Base-by-base conservation (phyloP, 2,113 vertebrate genomes). In the Alligator sinensis region DNA sequence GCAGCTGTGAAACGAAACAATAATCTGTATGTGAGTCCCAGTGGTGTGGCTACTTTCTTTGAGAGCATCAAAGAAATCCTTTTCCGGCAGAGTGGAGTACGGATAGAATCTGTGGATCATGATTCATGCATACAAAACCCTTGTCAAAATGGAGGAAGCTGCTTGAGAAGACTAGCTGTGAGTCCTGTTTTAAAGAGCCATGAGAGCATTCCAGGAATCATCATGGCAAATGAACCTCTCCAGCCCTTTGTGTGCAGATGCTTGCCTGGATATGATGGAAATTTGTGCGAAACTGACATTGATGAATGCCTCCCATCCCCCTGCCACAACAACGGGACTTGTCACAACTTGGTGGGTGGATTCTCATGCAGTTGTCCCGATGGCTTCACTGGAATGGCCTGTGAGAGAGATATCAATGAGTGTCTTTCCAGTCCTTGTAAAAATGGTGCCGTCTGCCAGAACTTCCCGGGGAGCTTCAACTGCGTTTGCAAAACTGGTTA, bases 391-490 rank as follows among this genome's bases (percentile, higher is more conserved):
- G 99, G 99, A 62, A 98, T 98, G 96, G 99, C 99, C 83, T 99
- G 99, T 1, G 99, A 99, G 97, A 98, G 99, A 90, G 99, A 99
- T 1, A 21, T 99, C 97, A 99, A 99, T 0, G 99, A 99, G 97
- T 99, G 99, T 95, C 98, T 99, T 77, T 98, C 99, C 77, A 98
- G 98, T 92, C 99, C 99, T 1, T 99, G 99, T 97, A 99, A 98
- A 97, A 99, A 99, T 0, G 98, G 98, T 2, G 99, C 99, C 0
- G 89, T 98, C 90, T 99, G 99, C 98, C 99, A 99, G 97, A 99
- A 99, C 95, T 99, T 98, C 96, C 99, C 99, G 0, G 99, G 99
- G 38, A 98, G 98, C 94, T 99, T 99, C 98, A 99, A 97, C 97
- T 99, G 99, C 34, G 95, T 99, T 70, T 99, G 99, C 97, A 99